Evolutionary conservation across 2,888 invertebrate genomes (phyloP).

Genomic region (Caenorhabditis drosophilae): DNA sequence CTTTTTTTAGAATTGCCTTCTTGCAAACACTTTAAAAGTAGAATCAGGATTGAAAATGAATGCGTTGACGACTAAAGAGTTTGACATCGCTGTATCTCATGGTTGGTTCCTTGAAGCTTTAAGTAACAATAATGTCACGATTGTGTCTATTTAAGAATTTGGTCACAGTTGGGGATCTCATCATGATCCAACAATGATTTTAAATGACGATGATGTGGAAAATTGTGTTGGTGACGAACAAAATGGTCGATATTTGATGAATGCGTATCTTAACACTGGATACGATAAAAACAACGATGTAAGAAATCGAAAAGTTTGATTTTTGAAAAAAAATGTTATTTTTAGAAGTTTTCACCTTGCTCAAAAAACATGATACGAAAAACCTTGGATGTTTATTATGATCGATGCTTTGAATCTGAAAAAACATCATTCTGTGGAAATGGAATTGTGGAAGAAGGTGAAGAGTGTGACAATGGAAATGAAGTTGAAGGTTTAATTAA

Average conservation of each 20-base stretch:
- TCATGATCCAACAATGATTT: slow-evolving; percentile 27
- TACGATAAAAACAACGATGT: slow-evolving; percentile 42
- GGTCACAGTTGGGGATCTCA: slow-evolving; percentile 43
- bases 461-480: slow-evolving; percentile 94
- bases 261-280: slow-evolving; percentile 33
- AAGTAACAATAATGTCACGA: no score
- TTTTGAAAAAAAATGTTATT: neutral
- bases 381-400: slow-evolving; percentile 21
- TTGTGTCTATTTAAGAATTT: slow-evolving; percentile 25
- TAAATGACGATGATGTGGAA: slow-evolving; percentile 21
- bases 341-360: slow-evolving; percentile 47
- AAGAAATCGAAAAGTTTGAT: slow-evolving; percentile 7
- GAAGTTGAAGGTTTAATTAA: slow-evolving; percentile 83
- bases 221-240: slow-evolving; percentile 21
- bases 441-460: slow-evolving; percentile 89
- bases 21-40: no score
- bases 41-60: slow-evolving; percentile 9
- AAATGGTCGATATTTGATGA: slow-evolving; percentile 41
- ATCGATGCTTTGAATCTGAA: slow-evolving; percentile 37
- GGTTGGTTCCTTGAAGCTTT: no score
- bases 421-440: slow-evolving; percentile 96
- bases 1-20: neutral
- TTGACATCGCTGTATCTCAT: slow-evolving; percentile 44
- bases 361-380: slow-evolving; percentile 30
- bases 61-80: slow-evolving; percentile 41